phyloP scores from a whole-genome alignment of 2,113 vertebrate genomes.

The Coreoperca whiteheadi region DNA sequence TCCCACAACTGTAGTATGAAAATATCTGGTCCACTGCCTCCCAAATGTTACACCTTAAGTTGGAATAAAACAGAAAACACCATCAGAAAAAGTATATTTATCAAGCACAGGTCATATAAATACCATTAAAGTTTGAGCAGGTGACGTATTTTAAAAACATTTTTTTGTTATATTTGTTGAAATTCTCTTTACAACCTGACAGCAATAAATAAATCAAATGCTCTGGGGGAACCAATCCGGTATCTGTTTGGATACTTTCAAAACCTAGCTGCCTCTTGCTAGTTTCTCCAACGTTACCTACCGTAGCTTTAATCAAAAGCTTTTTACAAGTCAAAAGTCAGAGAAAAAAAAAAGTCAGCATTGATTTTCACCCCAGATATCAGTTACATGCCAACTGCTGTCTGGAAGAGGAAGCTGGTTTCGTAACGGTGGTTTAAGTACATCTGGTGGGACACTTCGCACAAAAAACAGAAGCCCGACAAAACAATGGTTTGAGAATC shows the following conservation, averaged over 20 bases:
- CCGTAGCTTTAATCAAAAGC: neutral
- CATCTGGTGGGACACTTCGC: neutral
- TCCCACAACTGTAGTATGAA: neutral
- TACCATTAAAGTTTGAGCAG: neutral
- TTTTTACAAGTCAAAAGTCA: slow-evolving; percentile 4
- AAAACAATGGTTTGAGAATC: neutral
- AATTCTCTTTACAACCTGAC: no score
- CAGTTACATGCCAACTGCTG: neutral
- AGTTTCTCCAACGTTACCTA: no score
- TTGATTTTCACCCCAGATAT: neutral
- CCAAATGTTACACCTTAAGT: slow-evolving; percentile 29
- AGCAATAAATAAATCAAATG: no score
- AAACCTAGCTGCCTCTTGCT: no score
- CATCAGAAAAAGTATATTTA: neutral
- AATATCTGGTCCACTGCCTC: slow-evolving; percentile 12
- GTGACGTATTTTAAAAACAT: no score
- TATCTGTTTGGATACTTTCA: no score
- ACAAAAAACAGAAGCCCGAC: neutral
- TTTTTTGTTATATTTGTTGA: no score
- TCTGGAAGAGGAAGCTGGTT: slow-evolving; percentile 25
- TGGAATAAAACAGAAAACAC: slow-evolving; percentile 17
- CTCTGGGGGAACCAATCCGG: no score
- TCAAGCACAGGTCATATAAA: neutral
- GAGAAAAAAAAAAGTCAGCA: neutral
- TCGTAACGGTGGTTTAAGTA: neutral